Percentiles rank a stretch among this genome's conserved stretches.
phyloP scores from a whole-genome alignment of 2,888 invertebrate genomes.

The Hirtodrosophila histrioides region DNA sequence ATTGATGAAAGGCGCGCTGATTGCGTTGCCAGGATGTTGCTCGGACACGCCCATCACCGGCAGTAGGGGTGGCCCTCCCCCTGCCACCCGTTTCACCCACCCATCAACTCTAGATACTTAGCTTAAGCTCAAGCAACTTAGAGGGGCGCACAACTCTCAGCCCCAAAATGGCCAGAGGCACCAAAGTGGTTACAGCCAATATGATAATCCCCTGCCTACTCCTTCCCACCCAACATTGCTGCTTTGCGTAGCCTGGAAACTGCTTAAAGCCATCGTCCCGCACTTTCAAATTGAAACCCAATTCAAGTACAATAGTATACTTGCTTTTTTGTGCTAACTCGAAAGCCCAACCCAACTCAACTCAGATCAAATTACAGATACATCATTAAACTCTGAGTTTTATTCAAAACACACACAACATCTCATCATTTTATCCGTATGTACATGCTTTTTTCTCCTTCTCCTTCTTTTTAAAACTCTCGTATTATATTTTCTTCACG shows the following conservation, averaged over 20 bases:
- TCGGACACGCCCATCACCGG: slow-evolving; percentile 26
- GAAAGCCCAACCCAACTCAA: slow-evolving; percentile 6
- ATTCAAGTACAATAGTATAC: slow-evolving; percentile 30
- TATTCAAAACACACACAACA: slow-evolving; percentile 7
- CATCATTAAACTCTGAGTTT: slow-evolving; percentile 11
- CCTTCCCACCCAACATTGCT: neutral
- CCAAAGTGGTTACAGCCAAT: slow-evolving; percentile 26
- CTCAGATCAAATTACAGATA: slow-evolving; percentile 15
- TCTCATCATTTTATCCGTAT: too few species aligned
- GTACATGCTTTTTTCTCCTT: neutral
- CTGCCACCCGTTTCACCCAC: too few species aligned
- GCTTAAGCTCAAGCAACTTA: slow-evolving; percentile 39
- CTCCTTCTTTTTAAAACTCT: slow-evolving; percentile 8
- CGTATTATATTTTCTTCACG: too few species aligned
- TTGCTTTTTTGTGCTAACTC: neutral
- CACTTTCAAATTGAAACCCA: slow-evolving; percentile 25
- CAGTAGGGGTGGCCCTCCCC: neutral
- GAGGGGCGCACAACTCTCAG: slow-evolving; percentile 22
- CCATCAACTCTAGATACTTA: slow-evolving; percentile 35
- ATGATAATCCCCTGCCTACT: slow-evolving; percentile 16
- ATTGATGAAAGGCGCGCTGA: slow-evolving; percentile 58
- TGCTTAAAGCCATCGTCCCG: slow-evolving; percentile 7
- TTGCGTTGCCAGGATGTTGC: slow-evolving; percentile 58
- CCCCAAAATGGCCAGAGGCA: slow-evolving; percentile 27
- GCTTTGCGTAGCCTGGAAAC: neutral